Evolutionary conservation across 2,797 vertebrate genomes (phyloP).

Genomic region (Odontamblyopus rebecca): DNA sequence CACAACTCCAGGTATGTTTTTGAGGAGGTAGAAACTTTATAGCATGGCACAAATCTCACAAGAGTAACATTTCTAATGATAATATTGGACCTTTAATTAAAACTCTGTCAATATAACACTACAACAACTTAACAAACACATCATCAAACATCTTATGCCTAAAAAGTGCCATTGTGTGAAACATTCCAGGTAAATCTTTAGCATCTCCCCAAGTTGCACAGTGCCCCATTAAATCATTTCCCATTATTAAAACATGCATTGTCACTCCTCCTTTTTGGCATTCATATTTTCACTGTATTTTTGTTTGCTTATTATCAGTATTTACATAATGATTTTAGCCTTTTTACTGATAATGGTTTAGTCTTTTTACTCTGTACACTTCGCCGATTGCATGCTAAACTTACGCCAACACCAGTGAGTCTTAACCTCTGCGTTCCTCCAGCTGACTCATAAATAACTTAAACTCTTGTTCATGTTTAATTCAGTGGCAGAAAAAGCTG

Average conservation of each 20-base stretch:
- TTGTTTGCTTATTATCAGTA: background rate
- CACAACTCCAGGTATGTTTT: no score
- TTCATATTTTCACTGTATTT: background rate
- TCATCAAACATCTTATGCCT: no score
- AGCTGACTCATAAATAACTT: constrained; percentile 65
- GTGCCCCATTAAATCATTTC: no score
- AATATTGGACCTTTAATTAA: no score
- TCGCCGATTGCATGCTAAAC: constrained; percentile 43
- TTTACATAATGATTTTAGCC: constrained; percentile 17
- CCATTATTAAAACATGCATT: background rate
- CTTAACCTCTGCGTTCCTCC: constrained; percentile 23
- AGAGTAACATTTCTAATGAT: no score
- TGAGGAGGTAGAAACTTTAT: no score
- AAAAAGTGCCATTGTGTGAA: no score
- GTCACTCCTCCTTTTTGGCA: background rate
- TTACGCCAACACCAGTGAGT: constrained; percentile 18
- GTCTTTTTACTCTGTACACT: constrained; percentile 32
- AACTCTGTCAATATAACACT: no score
- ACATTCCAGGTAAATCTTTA: no score
- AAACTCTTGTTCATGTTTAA: constrained; percentile 61
- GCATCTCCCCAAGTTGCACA: no score
- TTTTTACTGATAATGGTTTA: background rate
- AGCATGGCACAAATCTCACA: no score
- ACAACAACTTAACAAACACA: no score
- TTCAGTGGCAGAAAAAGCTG: constrained; percentile 56